Percentiles rank a stretch among this genome's conserved stretches.
phyloP scores from a whole-genome alignment of 2,888 invertebrate genomes.

The Physocephala rufipes region DNA sequence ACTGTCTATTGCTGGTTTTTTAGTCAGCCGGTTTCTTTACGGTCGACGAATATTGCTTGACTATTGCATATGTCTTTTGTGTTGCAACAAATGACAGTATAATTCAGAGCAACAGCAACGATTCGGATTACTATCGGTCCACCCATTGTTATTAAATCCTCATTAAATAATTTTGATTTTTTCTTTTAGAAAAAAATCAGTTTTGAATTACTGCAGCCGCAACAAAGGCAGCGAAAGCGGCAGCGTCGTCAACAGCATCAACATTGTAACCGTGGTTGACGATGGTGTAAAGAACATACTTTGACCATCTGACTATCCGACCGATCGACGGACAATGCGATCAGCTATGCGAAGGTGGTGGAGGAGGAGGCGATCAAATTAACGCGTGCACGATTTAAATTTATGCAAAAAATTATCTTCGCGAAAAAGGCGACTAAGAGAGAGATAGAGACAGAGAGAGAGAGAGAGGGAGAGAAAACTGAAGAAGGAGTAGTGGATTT shows the following conservation, averaged over 20 bases:
- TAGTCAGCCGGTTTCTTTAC: not conserved
- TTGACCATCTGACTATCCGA: not conserved
- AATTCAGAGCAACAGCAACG: constrained; percentile 11
- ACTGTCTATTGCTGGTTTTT: not conserved
- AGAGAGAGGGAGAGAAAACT: not conserved
- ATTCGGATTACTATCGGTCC: constrained; percentile 18
- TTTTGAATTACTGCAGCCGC: constrained; percentile 1
- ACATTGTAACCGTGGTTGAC: too few species aligned
- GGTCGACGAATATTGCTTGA: not conserved
- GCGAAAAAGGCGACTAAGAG: not conserved
- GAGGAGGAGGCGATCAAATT: not conserved
- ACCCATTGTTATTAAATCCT: constrained; percentile 38
- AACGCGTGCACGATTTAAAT: not conserved
- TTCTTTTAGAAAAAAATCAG: not conserved
- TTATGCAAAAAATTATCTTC: not conserved
- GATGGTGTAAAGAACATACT: not conserved
- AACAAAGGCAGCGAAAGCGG: not conserved
- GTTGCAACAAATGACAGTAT: constrained; percentile 20
- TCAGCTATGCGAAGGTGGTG: not conserved
- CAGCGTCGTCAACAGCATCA: not conserved
- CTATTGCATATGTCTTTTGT: not conserved
- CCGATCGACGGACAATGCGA: constrained; percentile 4
- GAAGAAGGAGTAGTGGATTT: not conserved
- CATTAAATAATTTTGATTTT: constrained; percentile 20
- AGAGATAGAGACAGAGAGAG: not conserved